These are phyloP conservation scores for Pipistrellus pygmaeus DNA, from an alignment of 2,797 vertebrate genomes.

Conservation along the genomic window DNA sequence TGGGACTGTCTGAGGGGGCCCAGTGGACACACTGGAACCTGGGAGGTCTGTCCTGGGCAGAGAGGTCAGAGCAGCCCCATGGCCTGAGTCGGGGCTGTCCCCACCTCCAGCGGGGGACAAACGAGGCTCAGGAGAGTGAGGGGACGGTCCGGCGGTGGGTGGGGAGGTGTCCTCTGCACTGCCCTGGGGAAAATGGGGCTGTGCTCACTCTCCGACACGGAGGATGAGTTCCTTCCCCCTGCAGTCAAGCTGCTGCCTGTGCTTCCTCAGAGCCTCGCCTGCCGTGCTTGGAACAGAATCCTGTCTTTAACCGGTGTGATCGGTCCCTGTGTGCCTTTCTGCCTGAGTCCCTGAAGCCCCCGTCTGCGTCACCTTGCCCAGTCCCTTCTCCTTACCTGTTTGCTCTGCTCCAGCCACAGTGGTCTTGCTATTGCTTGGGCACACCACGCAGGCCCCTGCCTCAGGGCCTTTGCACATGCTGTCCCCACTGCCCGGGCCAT, in stretches of 20 bases:
- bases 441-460: background rate
- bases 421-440: background rate
- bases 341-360: no score
- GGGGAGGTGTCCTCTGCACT: background rate
- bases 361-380: no score
- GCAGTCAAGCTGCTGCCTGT: background rate
- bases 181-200: background rate
- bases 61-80: background rate
- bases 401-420: background rate
- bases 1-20: background rate
- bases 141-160: no score
- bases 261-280: background rate
- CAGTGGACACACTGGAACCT: background rate
- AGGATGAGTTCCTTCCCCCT: background rate
- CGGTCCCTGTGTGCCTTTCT: rapidly evolving
- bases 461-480: constrained; percentile 33
- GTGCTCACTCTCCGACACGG: rapidly evolving
- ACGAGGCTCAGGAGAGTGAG: background rate
- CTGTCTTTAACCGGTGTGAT: rapidly evolving
- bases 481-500: rapidly evolving
- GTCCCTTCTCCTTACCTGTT: background rate
- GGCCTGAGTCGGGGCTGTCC: background rate
- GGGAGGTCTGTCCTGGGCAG: background rate
- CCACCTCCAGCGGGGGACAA: background rate
- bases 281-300: background rate